Percentiles rank a stretch among this genome's conserved stretches.
Conservation (phyloP, 2,888 invertebrate genomes). For the Spodoptera exigua region DNA sequence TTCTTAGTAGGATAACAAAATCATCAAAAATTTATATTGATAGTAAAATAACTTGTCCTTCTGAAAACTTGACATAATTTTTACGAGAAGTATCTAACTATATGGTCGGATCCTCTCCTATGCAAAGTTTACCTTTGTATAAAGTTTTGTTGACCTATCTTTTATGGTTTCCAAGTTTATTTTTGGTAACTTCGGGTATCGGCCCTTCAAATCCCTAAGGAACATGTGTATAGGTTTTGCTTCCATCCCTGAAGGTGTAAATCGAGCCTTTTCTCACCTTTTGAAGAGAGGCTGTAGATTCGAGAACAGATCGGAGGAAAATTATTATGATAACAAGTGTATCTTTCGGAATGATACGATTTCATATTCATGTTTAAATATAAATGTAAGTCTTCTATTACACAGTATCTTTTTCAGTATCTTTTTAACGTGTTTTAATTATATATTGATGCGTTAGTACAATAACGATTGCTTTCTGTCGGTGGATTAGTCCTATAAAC, state of each 20-base stretch:
- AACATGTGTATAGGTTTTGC: conserved; percentile 40
- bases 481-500: no score
- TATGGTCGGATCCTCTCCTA: conserved; percentile 18
- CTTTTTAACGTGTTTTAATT: conserved; percentile 5
- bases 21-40: background rate
- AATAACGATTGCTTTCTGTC: no score
- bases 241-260: conserved; percentile 34
- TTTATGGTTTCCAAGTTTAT: conserved; percentile 53
- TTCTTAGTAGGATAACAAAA: no score
- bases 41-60: background rate
- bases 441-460: no score
- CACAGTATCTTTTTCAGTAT: no score
- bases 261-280: conserved; percentile 35
- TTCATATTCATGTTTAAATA: no score
- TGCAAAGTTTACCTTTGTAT: conserved; percentile 38
- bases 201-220: conserved; percentile 45
- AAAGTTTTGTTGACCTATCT: conserved; percentile 48
- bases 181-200: conserved; percentile 50
- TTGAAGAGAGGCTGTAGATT: conserved; percentile 12
- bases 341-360: no score
- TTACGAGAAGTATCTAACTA: conserved; percentile 1
- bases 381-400: no score
- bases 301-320: conserved; percentile 11
- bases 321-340: conserved; percentile 6
- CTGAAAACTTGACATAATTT: conserved; percentile 1